phyloP scores from a whole-genome alignment of 2,888 invertebrate species.

The Cephalotes varians region DNA sequence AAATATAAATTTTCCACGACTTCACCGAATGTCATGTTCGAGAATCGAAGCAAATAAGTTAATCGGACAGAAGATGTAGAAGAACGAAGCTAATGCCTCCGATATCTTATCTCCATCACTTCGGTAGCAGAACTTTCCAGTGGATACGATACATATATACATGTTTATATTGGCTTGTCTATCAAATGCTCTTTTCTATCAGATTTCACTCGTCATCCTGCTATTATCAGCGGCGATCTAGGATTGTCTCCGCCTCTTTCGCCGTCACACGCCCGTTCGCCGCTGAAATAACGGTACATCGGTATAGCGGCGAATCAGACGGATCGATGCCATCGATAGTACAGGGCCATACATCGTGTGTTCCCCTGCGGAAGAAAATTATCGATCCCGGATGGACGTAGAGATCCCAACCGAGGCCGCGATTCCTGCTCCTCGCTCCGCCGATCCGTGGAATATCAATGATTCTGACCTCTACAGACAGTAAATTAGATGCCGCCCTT shows the following conservation, averaged over 20 bases:
- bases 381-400: conserved; percentile 57
- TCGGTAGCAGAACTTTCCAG: conserved; percentile 67
- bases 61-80: conserved; percentile 28
- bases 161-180: conserved; percentile 74
- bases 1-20: not conserved
- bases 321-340: conserved; percentile 25
- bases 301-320: conserved; percentile 31
- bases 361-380: conserved; percentile 49
- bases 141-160: conserved; percentile 37
- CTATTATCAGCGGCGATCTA: conserved; percentile 69
- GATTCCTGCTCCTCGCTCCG: conserved; percentile 42
- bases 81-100: conserved; percentile 51
- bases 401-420: conserved; percentile 27
- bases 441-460: conserved; percentile 49
- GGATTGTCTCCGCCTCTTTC: conserved; percentile 57
- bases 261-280: conserved; percentile 57
- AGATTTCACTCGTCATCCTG: conserved; percentile 68
- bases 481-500: conserved; percentile 30
- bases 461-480: conserved; percentile 37
- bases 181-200: conserved; percentile 72
- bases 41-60: conserved; percentile 1
- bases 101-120: conserved; percentile 71
- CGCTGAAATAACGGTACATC: conserved; percentile 64
- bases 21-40: not conserved
- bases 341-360: conserved; percentile 57